Evolutionary conservation across 2,888 invertebrate genomes (phyloP).

Genomic region (Octonoba sinensis): DNA sequence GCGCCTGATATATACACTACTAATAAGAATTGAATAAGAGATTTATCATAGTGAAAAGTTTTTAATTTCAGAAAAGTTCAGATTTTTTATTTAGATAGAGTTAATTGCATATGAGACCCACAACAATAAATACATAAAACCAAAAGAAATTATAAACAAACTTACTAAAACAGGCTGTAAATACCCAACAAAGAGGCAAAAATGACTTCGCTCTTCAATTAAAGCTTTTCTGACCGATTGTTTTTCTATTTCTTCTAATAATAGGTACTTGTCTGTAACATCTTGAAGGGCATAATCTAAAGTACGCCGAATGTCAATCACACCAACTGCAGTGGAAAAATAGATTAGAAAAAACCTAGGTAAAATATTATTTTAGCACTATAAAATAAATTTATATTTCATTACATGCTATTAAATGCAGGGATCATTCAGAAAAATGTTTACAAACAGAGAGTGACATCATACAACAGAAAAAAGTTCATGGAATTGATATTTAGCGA

Average conservation of each 20-base stretch:
- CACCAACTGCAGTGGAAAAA: conserved; percentile 68
- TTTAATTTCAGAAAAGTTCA: no score
- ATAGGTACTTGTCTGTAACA: conserved; percentile 85
- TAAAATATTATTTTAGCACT: not conserved
- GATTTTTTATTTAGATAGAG: no score
- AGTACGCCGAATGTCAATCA: conserved; percentile 72
- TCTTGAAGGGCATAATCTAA: conserved; percentile 79
- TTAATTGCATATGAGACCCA: no score
- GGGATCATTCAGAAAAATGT: no score
- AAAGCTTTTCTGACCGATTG: conserved; percentile 90
- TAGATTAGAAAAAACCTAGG: not conserved
- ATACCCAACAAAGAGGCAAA: conserved; percentile 92
- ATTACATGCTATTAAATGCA: no score
- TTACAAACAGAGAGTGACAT: no score
- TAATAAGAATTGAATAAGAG: no score
- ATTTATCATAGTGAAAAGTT: no score
- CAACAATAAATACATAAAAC: no score
- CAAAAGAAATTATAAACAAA: conserved; percentile 12
- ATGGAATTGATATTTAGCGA: no score
- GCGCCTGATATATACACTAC: no score
- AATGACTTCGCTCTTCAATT: conserved; percentile 90
- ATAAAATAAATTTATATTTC: not conserved
- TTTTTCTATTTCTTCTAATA: conserved; percentile 92
- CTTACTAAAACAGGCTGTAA: conserved; percentile 87
- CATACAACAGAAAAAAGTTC: no score